These are phyloP conservation scores for Riptortus pedestris DNA, from an alignment of 1,140 invertebrate genomes.

Conservation along the genomic window DNA sequence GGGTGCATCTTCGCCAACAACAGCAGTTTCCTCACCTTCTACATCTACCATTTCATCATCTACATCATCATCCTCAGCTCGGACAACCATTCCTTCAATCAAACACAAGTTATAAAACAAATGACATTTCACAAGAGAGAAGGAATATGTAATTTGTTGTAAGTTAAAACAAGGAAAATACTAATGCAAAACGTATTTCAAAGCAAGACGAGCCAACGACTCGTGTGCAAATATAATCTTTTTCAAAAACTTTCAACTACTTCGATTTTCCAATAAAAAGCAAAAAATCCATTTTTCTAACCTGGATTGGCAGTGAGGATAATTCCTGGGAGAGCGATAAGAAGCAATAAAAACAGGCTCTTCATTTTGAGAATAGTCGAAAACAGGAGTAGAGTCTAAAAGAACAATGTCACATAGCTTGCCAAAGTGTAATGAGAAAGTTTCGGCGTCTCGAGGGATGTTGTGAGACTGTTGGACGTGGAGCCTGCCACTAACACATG, in stretches of 20 bases:
- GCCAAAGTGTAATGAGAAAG: neutral
- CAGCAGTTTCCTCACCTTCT: slow-evolving; percentile 40
- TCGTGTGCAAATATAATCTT: too few species aligned
- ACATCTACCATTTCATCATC: slow-evolving; percentile 55
- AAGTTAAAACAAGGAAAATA: neutral
- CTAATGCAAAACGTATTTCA: neutral
- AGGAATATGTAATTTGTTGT: neutral
- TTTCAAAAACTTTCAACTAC: too few species aligned
- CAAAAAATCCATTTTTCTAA: too few species aligned
- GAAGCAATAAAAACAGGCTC: slow-evolving; percentile 12
- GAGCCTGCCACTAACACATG: slow-evolving; percentile 1
- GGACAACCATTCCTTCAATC: neutral
- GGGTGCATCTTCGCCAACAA: slow-evolving; percentile 26
- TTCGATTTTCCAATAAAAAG: too few species aligned
- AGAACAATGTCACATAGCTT: slow-evolving; percentile 5
- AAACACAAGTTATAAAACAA: too few species aligned
- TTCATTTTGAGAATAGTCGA: slow-evolving; percentile 1
- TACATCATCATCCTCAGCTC: slow-evolving; percentile 60
- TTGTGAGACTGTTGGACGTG: slow-evolving; percentile 11
- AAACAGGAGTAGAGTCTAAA: neutral
- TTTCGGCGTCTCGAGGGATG: neutral
- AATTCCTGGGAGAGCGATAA: slow-evolving; percentile 15
- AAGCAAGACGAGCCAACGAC: too few species aligned
- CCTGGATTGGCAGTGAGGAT: neutral
- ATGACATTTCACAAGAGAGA: neutral